Base-by-base conservation (phyloP, 2,888 invertebrate genomes). In the Zaprionus lineosus region DNA sequence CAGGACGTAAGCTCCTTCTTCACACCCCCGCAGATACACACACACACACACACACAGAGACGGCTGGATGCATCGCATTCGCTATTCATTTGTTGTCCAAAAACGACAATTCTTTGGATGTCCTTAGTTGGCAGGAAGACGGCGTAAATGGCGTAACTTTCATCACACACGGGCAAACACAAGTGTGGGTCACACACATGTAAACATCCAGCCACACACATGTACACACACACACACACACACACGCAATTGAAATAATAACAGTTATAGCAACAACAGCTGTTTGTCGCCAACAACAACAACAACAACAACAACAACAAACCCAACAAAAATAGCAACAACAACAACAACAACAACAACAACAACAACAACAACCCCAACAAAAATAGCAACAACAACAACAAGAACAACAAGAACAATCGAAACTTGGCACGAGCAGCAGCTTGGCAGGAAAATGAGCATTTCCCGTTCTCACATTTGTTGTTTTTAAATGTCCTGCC, bases 121-220 rank as follows among this genome's bases (percentile, higher is more conserved):
- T 43, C 34, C n/a, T 39, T 43, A 18, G 26, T 53, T 48, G 18
- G 18, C 40, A 48, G 19, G 31, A 48, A 37, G 48, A 55, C 52
- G 65, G 53, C 43, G 12, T 50, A 53, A 69, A 64, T 53, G 70
- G 70, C 65, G 59, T 58, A 56, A 64, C 70, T 60, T 60, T 47
- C 40, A 44, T 26, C 56, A 37, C 46, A 21, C 55, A 48, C 21
- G 46, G 39, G 21, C 36, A 36, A 11, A 6, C 37, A 24, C 48
- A 47, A 34, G 14, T 40, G n/a, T 8, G 41, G 39, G 16, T n/a
- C 36, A 34, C 18, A 5, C 37, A 21, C 48, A 44, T 31, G 12
- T 39, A 29, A 55, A 37, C 41, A 21, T 50, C 40, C 21, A 50
- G 34, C 16, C 36, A 34, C 18, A 5, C 37, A 21, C 44, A 46